Conservation (phyloP, 2,113 vertebrate genomes). For the Scytalopus superciliaris region DNA sequence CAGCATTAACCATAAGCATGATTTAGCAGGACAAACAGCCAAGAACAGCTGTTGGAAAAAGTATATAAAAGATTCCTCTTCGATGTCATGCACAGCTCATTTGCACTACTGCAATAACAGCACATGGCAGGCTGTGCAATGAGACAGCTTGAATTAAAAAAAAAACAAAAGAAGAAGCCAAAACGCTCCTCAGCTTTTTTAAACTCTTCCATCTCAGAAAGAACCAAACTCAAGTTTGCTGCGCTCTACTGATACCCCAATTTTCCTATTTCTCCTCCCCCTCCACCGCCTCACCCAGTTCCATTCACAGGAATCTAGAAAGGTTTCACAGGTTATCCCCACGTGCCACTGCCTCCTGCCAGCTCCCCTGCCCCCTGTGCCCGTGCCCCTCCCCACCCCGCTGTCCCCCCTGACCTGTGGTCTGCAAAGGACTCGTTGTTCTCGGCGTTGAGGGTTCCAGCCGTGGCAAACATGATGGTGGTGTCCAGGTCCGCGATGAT, state of each 20-base stretch:
- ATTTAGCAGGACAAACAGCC: background rate
- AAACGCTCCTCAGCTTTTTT: background rate
- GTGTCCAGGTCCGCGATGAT: slow-evolving; percentile 98
- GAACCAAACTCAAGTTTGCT: background rate
- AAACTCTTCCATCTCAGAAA: background rate
- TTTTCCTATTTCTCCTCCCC: background rate
- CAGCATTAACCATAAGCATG: background rate
- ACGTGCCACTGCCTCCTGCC: background rate
- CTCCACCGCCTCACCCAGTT: background rate
- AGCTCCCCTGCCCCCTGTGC: background rate
- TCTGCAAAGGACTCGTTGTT: slow-evolving; percentile 97
- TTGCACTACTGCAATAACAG: background rate
- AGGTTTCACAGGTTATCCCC: background rate
- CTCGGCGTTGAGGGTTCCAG: slow-evolving; percentile 93
- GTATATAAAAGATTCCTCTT: background rate
- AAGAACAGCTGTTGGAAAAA: background rate
- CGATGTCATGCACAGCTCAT: background rate
- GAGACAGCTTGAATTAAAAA: background rate
- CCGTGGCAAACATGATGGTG: slow-evolving; percentile 99
- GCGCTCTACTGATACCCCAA: background rate
- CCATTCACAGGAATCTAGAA: background rate
- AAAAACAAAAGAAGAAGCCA: background rate
- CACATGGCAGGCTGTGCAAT: background rate
- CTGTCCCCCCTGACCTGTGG: slow-evolving; percentile 82
- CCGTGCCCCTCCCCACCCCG: fast-evolving